Percentiles rank a stretch among this genome's conserved stretches.
phyloP scores from a whole-genome alignment of 2,888 invertebrate genomes.

The Eupithecia tripunctaria region DNA sequence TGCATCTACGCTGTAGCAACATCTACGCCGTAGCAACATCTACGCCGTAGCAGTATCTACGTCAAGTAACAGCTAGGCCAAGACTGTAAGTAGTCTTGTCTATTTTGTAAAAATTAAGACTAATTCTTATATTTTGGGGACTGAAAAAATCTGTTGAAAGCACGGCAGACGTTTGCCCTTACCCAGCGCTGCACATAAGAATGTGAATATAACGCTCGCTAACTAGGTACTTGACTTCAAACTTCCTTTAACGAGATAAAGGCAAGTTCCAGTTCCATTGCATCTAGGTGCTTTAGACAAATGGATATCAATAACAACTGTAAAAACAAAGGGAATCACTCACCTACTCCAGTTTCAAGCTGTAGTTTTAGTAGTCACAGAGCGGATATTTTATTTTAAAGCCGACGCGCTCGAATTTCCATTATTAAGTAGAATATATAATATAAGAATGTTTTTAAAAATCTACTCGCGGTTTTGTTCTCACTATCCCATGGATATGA shows the following conservation, averaged over 20 bases:
- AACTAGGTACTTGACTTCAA: conserved; percentile 25
- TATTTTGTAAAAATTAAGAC: too few relatives aligned
- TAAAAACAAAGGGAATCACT: neutral
- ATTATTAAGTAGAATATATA: too few relatives aligned
- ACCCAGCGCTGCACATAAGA: neutral
- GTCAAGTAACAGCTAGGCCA: neutral
- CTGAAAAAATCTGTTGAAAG: neutral
- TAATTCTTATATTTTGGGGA: too few relatives aligned
- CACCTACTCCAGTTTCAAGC: neutral
- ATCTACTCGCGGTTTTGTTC: too few relatives aligned
- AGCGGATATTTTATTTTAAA: neutral
- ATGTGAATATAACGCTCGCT: conserved; percentile 20
- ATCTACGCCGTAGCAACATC: neutral
- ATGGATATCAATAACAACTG: conserved; percentile 5
- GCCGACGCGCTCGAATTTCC: too few relatives aligned
- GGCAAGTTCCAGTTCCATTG: conserved; percentile 22
- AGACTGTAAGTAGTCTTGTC: too few relatives aligned
- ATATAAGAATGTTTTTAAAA: too few relatives aligned
- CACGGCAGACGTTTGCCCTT: neutral
- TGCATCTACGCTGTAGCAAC: neutral
- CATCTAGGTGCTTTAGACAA: conserved; percentile 7
- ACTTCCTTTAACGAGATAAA: conserved; percentile 33
- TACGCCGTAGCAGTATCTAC: neutral
- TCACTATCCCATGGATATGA: too few relatives aligned
- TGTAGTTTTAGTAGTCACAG: neutral